A percentile compares a stretch with the other conserved stretches of the same genome.
phyloP scores from a whole-genome alignment of 2,888 invertebrate species.

The Miltochrista miniata region DNA sequence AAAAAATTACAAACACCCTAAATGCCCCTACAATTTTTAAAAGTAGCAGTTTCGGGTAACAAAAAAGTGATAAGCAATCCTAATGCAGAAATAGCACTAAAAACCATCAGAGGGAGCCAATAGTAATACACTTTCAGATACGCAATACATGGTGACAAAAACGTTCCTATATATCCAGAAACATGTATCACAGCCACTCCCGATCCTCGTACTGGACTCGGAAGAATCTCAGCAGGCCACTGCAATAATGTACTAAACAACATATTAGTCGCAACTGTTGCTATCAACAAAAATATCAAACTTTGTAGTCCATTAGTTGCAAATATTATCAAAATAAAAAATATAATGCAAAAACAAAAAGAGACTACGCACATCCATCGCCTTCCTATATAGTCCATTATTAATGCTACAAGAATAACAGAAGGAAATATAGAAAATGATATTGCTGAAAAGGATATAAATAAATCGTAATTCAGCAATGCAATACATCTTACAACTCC shows the following conservation, averaged over 20 bases:
- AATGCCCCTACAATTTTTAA: too few relatives aligned
- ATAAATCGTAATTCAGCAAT: constrained; percentile 56
- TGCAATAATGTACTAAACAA: constrained; percentile 50
- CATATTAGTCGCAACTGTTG: constrained; percentile 61
- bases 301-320: constrained; percentile 42
- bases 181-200: constrained; percentile 57
- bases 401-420: constrained; percentile 51
- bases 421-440: constrained; percentile 63
- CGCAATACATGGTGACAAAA: constrained; percentile 50
- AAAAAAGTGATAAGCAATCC: constrained; percentile 26
- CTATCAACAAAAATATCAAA: constrained; percentile 53
- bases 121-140: constrained; percentile 24
- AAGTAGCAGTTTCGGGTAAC: constrained; percentile 16
- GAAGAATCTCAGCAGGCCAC: constrained; percentile 61
- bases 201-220: constrained; percentile 57
- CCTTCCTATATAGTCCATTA: constrained; percentile 58
- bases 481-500: constrained; percentile 56
- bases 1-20: too few relatives aligned
- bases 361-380: constrained; percentile 51
- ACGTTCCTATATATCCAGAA: constrained; percentile 52
- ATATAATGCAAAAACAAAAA: constrained; percentile 47
- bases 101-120: constrained; percentile 29
- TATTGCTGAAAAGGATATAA: constrained; percentile 57
- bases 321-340: constrained; percentile 50
- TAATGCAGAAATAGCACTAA: constrained; percentile 15